A percentile compares a stretch with the other conserved stretches of the same genome.
Conservation (phyloP, 2,113 vertebrate genomes). For the Cichladusa arquata region DNA sequence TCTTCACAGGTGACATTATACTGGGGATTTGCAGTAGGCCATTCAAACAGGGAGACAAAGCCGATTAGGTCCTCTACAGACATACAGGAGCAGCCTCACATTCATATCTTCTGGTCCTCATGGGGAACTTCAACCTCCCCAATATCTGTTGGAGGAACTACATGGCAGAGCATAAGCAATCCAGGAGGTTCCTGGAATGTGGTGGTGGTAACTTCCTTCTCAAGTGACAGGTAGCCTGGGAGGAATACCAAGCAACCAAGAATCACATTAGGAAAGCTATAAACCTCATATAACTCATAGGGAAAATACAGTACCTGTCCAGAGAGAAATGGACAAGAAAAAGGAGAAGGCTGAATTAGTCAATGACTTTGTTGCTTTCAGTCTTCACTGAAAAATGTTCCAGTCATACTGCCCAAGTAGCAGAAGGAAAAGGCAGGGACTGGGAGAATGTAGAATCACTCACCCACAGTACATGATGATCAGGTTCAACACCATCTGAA, state of each 20-base stretch:
- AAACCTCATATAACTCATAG: not conserved
- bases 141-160: not conserved
- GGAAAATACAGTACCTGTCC: not conserved
- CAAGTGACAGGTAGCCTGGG: not conserved
- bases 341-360: not conserved
- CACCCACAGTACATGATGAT: not conserved
- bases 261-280: not conserved
- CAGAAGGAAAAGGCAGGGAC: not conserved
- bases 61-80: not conserved
- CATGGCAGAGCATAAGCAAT: not conserved
- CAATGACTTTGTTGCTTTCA: not conserved
- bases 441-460: not conserved
- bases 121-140: not conserved
- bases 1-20: not conserved
- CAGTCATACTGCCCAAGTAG: not conserved
- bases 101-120: not conserved
- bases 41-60: not conserved
- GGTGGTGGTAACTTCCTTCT: not conserved
- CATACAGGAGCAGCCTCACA: not conserved
- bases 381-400: not conserved
- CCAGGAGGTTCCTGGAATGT: not conserved
- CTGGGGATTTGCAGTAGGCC: not conserved
- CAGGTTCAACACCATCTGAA: not conserved
- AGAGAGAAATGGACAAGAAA: not conserved
- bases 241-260: not conserved